Base-by-base conservation (phyloP, 2,797 vertebrate species). In the Pagetopsis macropterus region DNA sequence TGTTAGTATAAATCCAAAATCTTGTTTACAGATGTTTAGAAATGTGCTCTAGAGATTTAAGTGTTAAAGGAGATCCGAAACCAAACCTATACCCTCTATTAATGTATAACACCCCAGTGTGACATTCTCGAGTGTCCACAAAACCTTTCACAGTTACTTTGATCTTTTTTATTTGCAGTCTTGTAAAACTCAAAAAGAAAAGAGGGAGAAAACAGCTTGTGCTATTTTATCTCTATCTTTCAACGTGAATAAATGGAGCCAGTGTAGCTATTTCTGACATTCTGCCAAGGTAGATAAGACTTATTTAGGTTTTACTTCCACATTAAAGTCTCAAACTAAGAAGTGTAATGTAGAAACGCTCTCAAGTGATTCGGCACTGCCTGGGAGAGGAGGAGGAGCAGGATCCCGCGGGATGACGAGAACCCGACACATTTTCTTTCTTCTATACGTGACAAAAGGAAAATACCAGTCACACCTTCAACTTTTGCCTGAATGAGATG, bases 121-220 rank as follows among this genome's bases (percentile, higher is more conserved):
- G 89, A 94, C 89, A 92, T 93, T 94, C 91, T 91, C 82, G 78
- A 82, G 84, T 84, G 82, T 93, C 87, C 88, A 85, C 85, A 66
- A 86, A 88, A 85, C 90, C 88, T 90, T 93, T 93, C 88, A 88
- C 85, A 75, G 86, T 75, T 84, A 92, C 91, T 93, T 93, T 94
- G 92, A 94, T 92, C 87, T 91, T 85, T 87, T 93, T 94, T 90
- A 92, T 90, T 88, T 91, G 87, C 85, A 83, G 84, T 90, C 91
- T 91, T 93, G 91, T 90, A 91, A 93, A 93, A 93, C 76, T 87
- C 71, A 79, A 86, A 83, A 85, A 88, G 80, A 71, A 88, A 84
- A 37, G 83, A 86, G 75, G 65, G 61, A 72, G 56, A 67, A 31
- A 70, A 72, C 48, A 66, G 45, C 54, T 82, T 86, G 80, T 82